Percentiles rank a stretch among this genome's conserved stretches.
Conservation (phyloP, 2,113 vertebrate genomes). For the Panthera tigris region DNA sequence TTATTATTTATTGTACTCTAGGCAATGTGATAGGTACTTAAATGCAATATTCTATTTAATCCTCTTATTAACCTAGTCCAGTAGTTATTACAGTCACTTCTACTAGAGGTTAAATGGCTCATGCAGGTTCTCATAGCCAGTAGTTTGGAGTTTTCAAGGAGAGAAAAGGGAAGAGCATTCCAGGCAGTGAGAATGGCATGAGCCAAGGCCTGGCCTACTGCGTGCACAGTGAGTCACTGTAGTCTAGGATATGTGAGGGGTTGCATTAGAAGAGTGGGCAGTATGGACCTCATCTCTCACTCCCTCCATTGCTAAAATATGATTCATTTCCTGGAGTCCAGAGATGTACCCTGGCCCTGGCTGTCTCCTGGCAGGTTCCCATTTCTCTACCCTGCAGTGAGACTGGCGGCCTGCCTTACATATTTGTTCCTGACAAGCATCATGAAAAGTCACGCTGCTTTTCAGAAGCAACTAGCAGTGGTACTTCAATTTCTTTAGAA, state of each 20-base stretch:
- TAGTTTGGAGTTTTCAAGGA: neutral
- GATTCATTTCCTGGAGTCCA: neutral
- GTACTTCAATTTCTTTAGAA: neutral
- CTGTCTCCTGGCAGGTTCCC: neutral
- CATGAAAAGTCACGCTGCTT: neutral
- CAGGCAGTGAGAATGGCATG: neutral
- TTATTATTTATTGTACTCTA: neutral
- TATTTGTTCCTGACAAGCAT: neutral
- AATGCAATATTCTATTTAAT: neutral
- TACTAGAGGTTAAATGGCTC: neutral
- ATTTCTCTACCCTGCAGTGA: neutral
- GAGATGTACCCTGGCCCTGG: neutral
- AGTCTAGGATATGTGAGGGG: neutral
- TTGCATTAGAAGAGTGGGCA: neutral
- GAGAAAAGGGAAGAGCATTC: accelerated
- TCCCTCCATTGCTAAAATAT: neutral
- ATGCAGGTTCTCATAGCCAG: neutral
- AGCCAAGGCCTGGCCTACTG: neutral
- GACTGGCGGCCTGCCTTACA: neutral
- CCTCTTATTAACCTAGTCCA: neutral
- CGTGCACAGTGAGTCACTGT: neutral
- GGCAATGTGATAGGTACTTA: neutral
- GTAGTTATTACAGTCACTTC: neutral
- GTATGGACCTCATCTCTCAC: neutral
- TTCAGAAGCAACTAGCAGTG: neutral